Conservation (phyloP, 2,888 invertebrate genomes). For the Agapostemon virescens region DNA sequence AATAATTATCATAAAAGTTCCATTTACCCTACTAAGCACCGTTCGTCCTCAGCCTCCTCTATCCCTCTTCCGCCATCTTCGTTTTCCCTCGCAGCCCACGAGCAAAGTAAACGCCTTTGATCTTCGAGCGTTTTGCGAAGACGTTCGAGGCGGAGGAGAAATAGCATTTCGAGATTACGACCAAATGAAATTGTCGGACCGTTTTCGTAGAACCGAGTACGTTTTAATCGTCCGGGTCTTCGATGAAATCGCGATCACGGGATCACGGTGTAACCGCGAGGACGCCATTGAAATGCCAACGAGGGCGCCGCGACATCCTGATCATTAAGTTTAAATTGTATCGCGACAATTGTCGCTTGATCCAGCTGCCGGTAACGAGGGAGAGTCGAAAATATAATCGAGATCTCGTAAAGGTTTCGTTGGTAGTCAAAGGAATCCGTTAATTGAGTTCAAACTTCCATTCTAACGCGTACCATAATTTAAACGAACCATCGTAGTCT, state of each 20-base stretch:
- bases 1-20: slow-evolving; percentile 51
- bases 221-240: slow-evolving; percentile 33
- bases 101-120: slow-evolving; percentile 39
- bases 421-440: not conserved
- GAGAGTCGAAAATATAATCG: not conserved
- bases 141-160: slow-evolving; percentile 14
- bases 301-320: not conserved
- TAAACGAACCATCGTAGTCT: too few species aligned
- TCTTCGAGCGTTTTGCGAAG: slow-evolving; percentile 41
- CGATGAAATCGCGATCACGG: slow-evolving; percentile 12
- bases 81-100: not conserved
- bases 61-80: not conserved
- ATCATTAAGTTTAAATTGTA: not conserved
- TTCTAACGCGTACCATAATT: not conserved
- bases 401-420: too few species aligned
- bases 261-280: not conserved
- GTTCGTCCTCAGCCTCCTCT: not conserved
- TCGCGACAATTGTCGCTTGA: not conserved
- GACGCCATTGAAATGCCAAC: not conserved
- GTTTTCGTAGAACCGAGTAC: slow-evolving; percentile 14
- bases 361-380: not conserved
- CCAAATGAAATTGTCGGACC: slow-evolving; percentile 48
- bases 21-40: slow-evolving; percentile 32
- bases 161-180: slow-evolving; percentile 45
- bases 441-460: not conserved